These are phyloP conservation scores for Latrodectus geometricus DNA, from an alignment of 1,140 invertebrate species.

Conservation along the genomic window DNA sequence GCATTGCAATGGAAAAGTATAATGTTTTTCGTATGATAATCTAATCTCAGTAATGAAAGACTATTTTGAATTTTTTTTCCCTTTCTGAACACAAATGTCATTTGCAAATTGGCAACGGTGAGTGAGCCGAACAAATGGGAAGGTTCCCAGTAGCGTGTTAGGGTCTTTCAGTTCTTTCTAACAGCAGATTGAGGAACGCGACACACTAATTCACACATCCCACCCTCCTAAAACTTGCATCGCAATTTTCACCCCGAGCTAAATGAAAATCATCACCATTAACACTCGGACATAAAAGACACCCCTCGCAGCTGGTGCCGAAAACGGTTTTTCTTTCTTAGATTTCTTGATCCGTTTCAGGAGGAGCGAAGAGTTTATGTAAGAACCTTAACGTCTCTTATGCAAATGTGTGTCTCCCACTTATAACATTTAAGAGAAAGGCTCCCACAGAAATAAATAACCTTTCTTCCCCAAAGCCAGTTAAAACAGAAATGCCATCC, in stretches of 20 bases:
- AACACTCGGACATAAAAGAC: slow-evolving; percentile 46
- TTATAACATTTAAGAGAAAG: slow-evolving; percentile 52
- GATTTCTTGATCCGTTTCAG: slow-evolving; percentile 16
- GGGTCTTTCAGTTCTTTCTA: slow-evolving; percentile 16
- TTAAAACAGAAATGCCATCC: slow-evolving; percentile 35
- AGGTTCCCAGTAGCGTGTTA: not conserved
- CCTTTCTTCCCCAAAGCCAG: not conserved
- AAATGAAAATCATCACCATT: slow-evolving; percentile 57
- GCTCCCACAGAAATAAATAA: slow-evolving; percentile 35
- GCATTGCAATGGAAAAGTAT: too few relatives aligned
- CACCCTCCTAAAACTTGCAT: not conserved
- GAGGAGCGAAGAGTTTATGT: slow-evolving; percentile 31
- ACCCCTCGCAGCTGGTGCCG: slow-evolving; percentile 17
- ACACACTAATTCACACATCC: slow-evolving; percentile 25
- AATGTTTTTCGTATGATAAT: too few relatives aligned
- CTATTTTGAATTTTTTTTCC: too few relatives aligned
- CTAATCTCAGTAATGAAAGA: too few relatives aligned
- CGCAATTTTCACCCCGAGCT: slow-evolving; percentile 37
- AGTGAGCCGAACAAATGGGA: not conserved
- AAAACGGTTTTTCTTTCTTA: not conserved
- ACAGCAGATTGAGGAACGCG: slow-evolving; percentile 4
- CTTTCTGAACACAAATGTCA: not conserved
- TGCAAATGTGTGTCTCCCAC: slow-evolving; percentile 41
- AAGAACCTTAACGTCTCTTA: slow-evolving; percentile 54
- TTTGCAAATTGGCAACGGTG: not conserved